Conservation (phyloP, 35 echinoderm and acorn worm genomes). For the Patiria miniata region DNA sequence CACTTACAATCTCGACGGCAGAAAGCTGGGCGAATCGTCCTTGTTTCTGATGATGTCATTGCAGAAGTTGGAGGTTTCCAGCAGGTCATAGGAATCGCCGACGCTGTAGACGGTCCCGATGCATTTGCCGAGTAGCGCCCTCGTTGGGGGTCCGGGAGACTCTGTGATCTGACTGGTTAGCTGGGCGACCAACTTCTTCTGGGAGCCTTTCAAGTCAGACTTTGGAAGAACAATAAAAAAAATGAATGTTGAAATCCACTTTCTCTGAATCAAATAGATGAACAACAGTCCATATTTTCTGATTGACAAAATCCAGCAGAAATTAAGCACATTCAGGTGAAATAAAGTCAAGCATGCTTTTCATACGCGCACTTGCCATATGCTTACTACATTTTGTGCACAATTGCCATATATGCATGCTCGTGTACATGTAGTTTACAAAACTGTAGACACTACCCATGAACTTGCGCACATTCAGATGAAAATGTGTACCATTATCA, state of each 20-base stretch:
- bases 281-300: background rate
- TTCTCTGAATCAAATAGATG: background rate
- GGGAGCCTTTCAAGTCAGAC: slow-evolving; percentile 96
- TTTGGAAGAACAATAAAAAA: slow-evolving; percentile 30
- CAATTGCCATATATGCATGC: too few relatives aligned
- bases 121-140: slow-evolving; percentile 87
- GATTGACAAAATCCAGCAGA: background rate
- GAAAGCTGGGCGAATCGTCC: slow-evolving; percentile 98
- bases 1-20: slow-evolving; percentile 95
- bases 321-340: too few relatives aligned
- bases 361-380: too few relatives aligned
- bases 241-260: background rate
- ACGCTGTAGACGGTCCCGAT: slow-evolving; percentile 83
- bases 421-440: too few relatives aligned
- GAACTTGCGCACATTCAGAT: too few relatives aligned
- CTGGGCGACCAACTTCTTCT: slow-evolving; percentile 83
- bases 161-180: slow-evolving; percentile 80
- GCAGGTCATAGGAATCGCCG: slow-evolving; percentile 81
- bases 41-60: slow-evolving; percentile 99
- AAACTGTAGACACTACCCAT: too few relatives aligned
- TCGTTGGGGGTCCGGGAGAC: slow-evolving; percentile 89
- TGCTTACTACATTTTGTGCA: too few relatives aligned
- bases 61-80: slow-evolving; percentile 85
- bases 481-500: too few relatives aligned
- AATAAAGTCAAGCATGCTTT: too few relatives aligned